Evolutionary conservation across 2,888 invertebrate species (phyloP).

Genomic region (Philaethria dido): DNA sequence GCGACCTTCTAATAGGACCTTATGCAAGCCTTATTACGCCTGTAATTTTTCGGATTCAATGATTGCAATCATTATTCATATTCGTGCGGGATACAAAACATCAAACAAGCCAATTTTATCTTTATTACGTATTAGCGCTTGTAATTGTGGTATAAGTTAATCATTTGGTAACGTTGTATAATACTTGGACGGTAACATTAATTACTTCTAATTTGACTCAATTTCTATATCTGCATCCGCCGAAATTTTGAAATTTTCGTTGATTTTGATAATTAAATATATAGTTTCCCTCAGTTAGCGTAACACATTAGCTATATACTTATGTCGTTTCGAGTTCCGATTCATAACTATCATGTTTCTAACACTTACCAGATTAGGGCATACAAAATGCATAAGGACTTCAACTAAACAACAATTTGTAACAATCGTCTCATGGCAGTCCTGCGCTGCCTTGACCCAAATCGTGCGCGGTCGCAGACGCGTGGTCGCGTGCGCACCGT

Average conservation of each 20-base stretch:
- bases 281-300: background rate
- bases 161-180: constrained; percentile 9
- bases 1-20: constrained; percentile 42
- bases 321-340: background rate
- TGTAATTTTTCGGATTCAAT: constrained; percentile 39
- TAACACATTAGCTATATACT: too few species aligned
- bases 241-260: background rate
- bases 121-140: constrained; percentile 15
- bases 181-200: constrained; percentile 7
- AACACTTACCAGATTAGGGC: constrained; percentile 29
- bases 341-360: background rate
- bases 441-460: constrained; percentile 79
- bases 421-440: constrained; percentile 65
- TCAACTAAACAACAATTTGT: constrained; percentile 56
- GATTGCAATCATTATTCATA: constrained; percentile 37
- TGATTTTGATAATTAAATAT: background rate
- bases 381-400: constrained; percentile 32
- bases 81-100: constrained; percentile 12
- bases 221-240: background rate
- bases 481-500: constrained; percentile 56
- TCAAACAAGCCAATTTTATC: constrained; percentile 19
- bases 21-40: constrained; percentile 35
- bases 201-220: constrained; percentile 12
- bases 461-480: constrained; percentile 59
- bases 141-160: constrained; percentile 10